Conservation (phyloP, 2,888 invertebrate species). For the Eupithecia vulgata region DNA sequence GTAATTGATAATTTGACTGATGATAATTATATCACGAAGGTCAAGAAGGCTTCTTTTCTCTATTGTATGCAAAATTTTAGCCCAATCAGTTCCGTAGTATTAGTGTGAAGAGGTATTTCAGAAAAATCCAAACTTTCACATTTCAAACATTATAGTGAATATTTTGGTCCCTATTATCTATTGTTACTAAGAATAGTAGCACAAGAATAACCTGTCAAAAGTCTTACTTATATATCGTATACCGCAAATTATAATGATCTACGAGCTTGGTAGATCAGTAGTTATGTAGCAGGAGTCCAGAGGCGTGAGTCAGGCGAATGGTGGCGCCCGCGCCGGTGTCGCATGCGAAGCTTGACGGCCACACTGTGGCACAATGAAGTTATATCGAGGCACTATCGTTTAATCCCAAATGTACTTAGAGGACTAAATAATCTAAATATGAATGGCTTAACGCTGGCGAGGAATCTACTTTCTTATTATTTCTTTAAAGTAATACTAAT, state of each 20-base stretch:
- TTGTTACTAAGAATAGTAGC: not conserved
- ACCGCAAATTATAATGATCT: slow-evolving; percentile 15
- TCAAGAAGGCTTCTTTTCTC: not conserved
- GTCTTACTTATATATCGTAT: slow-evolving; percentile 7
- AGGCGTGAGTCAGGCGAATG: slow-evolving; percentile 73
- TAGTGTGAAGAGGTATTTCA: not conserved
- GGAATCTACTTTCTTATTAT: not conserved
- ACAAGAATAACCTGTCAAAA: slow-evolving; percentile 14
- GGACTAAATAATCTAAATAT: not conserved
- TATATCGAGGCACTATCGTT: slow-evolving; percentile 13
- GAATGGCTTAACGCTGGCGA: not conserved
- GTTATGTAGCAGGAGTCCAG: slow-evolving; percentile 73
- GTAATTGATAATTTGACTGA: not conserved
- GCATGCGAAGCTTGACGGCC: slow-evolving; percentile 47
- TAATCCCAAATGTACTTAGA: not conserved
- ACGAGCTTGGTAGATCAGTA: slow-evolving; percentile 21
- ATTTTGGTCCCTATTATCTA: not conserved
- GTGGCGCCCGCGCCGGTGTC: slow-evolving; percentile 55
- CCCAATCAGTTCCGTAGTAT: not conserved
- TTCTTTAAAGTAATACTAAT: not conserved
- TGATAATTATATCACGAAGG: not conserved
- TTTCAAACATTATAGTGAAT: not conserved
- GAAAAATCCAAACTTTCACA: not conserved
- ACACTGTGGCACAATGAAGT: slow-evolving; percentile 47
- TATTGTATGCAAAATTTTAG: not conserved